Evolutionary conservation across 2,888 invertebrate species (phyloP), one percentile per base, ranked within the genome.

Genomic region (Brachyptera risi): DNA sequence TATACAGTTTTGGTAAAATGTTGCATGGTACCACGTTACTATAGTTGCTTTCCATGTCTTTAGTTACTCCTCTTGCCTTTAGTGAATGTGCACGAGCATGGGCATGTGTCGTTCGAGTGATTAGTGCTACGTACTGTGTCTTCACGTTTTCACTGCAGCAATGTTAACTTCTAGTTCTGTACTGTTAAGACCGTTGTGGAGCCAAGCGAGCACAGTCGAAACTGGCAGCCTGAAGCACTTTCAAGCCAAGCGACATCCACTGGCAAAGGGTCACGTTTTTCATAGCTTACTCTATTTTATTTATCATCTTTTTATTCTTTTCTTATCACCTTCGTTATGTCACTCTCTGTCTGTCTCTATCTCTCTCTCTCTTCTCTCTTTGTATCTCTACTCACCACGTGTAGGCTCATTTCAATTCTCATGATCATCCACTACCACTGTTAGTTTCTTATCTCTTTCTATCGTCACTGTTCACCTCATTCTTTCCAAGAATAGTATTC

Each of bases 261-360:
- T 35, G 50, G 54, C 54, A 54, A 54, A 35, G 54, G 54, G 54
- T 54, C 35, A 37, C 44, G 44, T 44, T 31, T 19, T 21, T 37
- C 21, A 37, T n/a, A n/a, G n/a, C n/a, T n/a, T n/a, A n/a, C n/a
- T n/a, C n/a, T n/a, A n/a, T 44, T 44, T 44, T 21, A 15, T 19
- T 21, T 21, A 40, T 15, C n/a, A 19, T 44, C 19, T 44, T 21
- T 40, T 11, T 9, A 11, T 31, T 5, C 40, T 40, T n/a, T 40
- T 15, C 40, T 44, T 44, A 4, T 31, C 35, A n/a, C n/a, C n/a
- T n/a, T n/a, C n/a, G n/a, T n/a, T n/a, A n/a, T n/a, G n/a, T n/a
- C n/a, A n/a, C n/a, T n/a, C n/a, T 54, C 24, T 23, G 50, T 24
- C 13, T 17, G 21, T 54, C n/a, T 23, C 31, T 35, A 17, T 21